Evolutionary conservation across 2,888 invertebrate species (phyloP).

Genomic region (Parascotia fuliginaria): DNA sequence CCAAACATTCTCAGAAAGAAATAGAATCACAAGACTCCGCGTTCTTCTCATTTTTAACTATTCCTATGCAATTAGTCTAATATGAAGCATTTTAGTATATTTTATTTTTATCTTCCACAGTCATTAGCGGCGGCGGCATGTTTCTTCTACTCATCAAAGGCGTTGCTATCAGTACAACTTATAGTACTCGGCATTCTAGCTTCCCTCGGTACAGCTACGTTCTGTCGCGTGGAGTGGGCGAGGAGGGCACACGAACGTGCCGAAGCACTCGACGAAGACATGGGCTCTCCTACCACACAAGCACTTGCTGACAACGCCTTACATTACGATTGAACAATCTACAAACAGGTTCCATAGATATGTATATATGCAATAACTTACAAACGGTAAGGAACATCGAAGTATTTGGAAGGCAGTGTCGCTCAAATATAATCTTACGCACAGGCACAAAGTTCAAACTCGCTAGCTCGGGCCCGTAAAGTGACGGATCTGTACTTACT

Average conservation of each 20-base stretch:
- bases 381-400: no score
- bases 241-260: slow-evolving; percentile 60
- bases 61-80: no score
- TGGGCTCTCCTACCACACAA: slow-evolving; percentile 61
- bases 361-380: no score
- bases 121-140: slow-evolving; percentile 94
- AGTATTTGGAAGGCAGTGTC: neutral
- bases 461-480: neutral
- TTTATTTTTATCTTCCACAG: slow-evolving; percentile 67
- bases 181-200: slow-evolving; percentile 89
- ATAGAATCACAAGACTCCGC: no score
- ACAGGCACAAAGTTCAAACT: neutral
- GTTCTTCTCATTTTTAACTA: no score
- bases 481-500: neutral
- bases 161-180: slow-evolving; percentile 90
- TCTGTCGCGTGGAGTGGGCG: slow-evolving; percentile 91
- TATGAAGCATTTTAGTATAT: no score
- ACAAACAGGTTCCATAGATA: neutral
- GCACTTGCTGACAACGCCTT: slow-evolving; percentile 71
- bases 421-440: neutral
- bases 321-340: slow-evolving; percentile 69
- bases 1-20: no score
- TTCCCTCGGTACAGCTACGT: slow-evolving; percentile 90
- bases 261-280: slow-evolving; percentile 64
- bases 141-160: slow-evolving; percentile 92